Conservation (phyloP, 2,113 vertebrate genomes). For the Chionis minor region DNA sequence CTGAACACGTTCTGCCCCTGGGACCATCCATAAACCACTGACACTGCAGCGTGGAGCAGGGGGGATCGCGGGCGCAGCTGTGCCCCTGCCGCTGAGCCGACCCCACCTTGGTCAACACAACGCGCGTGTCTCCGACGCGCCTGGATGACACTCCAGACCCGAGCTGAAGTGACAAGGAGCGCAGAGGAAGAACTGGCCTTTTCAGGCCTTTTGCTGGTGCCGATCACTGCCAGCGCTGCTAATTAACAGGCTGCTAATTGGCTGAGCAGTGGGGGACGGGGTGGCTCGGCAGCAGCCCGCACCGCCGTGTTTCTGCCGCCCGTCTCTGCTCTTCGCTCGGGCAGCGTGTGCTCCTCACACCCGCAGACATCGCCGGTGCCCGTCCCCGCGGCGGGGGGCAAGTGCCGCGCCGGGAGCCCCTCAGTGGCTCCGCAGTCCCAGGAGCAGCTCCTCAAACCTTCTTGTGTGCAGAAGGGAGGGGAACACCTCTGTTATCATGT, state of each 20-base stretch:
- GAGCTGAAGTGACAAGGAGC: neutral
- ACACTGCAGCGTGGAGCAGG: neutral
- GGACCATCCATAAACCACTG: neutral
- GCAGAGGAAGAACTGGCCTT: neutral
- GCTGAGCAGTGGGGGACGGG: neutral
- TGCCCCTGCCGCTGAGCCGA: neutral
- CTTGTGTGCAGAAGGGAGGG: neutral
- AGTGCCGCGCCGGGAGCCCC: fast-evolving
- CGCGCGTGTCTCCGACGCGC: fast-evolving
- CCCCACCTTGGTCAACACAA: neutral
- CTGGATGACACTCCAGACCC: neutral
- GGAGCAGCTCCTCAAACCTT: neutral
- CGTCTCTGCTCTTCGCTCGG: fast-evolving
- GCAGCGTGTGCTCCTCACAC: neutral
- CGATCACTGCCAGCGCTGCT: neutral
- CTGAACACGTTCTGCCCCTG: neutral
- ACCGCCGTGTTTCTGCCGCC: fast-evolving
- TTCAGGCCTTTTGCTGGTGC: neutral
- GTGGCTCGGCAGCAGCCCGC: fast-evolving
- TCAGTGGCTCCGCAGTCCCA: neutral
- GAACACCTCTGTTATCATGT: neutral
- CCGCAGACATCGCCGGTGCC: too few relatives aligned
- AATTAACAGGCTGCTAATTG: neutral
- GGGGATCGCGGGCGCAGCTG: fast-evolving
- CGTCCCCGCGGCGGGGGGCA: neutral